Evolutionary conservation across 2,888 invertebrate genomes (phyloP), one percentile per base, ranked within the genome.

Genomic region (Chrysina gloriosa): DNA sequence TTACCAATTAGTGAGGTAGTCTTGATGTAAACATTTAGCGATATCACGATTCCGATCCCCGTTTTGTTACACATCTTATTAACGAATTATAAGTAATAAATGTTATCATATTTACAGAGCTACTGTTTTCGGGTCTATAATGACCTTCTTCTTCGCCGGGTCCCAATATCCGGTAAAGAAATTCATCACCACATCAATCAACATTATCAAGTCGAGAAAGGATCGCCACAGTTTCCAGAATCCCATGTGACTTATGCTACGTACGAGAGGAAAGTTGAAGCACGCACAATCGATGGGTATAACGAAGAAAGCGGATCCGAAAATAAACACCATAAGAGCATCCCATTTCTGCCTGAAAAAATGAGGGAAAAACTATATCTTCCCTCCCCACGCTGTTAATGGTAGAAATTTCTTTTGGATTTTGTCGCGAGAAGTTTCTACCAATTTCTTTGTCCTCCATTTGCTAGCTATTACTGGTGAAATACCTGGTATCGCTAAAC

Each of bases 131-230:
- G 77, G 77, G 31, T 81, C 75, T 50, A 84, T 71, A 50, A 77
- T 74, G 25, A 82, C 75, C 21, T 74, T 68, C 34, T 77, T 77
- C 3, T 77, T 79, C 2, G 61, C 66, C 6, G 71, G 63, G 54
- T 82, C 80, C 39, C 80, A 80, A 63, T 76, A 82, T 77, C 83
- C 84, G 3, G 83, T 84, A 5, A 72, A 70, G 63, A 80, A 81
- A 70, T 82, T 82, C 27, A 83, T 39, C 5, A 80, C 0, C 56
- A 84, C 76, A 67, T 84, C 84, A 1, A 72, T 1, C 25, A 77
- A 77, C 54, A 78, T 80, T 0, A 81, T 50, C 1, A 73, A n/a
- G 21, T 83, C 71, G 0, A 80, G 11, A 14, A 67, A 3, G 67
- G 81, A 16, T 7, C 27, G 23, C 9, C 19, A 3, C 2, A 29